Conservation (phyloP, 2,797 vertebrate species). For the Meriones psammophilus region DNA sequence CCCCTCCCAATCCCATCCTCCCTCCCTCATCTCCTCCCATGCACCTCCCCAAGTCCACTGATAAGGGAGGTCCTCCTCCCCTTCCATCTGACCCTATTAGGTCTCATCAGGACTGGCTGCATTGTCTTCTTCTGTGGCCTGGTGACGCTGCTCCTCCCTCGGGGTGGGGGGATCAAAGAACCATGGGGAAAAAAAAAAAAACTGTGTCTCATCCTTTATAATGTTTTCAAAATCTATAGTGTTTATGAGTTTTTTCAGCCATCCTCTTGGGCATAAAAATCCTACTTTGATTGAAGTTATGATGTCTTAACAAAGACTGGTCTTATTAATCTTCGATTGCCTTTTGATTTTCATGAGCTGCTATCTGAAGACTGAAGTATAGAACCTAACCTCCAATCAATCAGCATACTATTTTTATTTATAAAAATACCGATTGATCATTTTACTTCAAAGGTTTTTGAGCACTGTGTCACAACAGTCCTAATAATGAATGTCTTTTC, state of each 20-base stretch:
- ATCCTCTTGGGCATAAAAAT: conserved; percentile 35
- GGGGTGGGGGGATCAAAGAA: not conserved
- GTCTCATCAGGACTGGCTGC: too few species aligned
- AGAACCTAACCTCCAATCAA: conserved; percentile 49
- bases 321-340: conserved; percentile 52
- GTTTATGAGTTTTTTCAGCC: conserved; percentile 58
- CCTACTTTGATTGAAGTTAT: conserved; percentile 54
- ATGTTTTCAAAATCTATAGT: conserved; percentile 50
- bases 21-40: too few species aligned
- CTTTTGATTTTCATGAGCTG: conserved; percentile 63
- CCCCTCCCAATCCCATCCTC: too few species aligned
- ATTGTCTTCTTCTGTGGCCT: too few species aligned
- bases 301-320: conserved; percentile 48
- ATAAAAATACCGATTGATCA: conserved; percentile 70
- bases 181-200: not conserved
- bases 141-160: too few species aligned
- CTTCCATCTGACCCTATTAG: too few species aligned
- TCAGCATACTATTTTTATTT: conserved; percentile 47
- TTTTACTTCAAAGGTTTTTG: conserved; percentile 70
- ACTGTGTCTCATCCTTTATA: conserved; percentile 27
- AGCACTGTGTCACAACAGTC: conserved; percentile 63
- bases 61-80: too few species aligned
- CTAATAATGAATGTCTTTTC: conserved; percentile 74
- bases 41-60: too few species aligned
- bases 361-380: conserved; percentile 29